A percentile compares a stretch with the other conserved stretches of the same genome.
phyloP scores from a whole-genome alignment of 2,888 invertebrate species.

The Malachius bipustulatus region DNA sequence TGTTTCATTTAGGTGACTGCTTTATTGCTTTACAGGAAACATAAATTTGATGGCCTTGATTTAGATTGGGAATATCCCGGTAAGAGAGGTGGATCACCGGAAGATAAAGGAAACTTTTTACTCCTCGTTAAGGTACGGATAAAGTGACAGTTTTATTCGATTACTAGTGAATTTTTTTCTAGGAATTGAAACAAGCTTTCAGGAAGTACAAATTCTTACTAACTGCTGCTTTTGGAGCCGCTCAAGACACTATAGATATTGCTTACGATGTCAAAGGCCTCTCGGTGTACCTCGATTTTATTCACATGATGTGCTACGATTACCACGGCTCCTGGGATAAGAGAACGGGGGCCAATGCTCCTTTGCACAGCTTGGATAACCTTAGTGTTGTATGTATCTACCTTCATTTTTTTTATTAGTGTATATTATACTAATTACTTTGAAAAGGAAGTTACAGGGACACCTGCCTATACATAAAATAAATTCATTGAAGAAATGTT shows the following conservation, averaged over 20 bases:
- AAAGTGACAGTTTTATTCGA: no score
- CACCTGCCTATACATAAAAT: no score
- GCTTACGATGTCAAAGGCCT: constrained; percentile 67
- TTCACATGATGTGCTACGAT: constrained; percentile 84
- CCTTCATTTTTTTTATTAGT: neutral
- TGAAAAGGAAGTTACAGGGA: no score
- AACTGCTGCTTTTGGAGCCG: constrained; percentile 74
- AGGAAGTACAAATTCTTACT: constrained; percentile 54
- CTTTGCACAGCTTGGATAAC: constrained; percentile 48
- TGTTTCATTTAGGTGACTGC: neutral
- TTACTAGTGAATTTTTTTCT: no score
- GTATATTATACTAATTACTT: no score
- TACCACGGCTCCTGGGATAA: constrained; percentile 79
- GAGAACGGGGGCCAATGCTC: constrained; percentile 66
- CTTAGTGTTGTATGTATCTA: constrained; percentile 53
- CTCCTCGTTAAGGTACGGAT: constrained; percentile 59
- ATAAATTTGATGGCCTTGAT: constrained; percentile 66
- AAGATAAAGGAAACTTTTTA: constrained; percentile 68
- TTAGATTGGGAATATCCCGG: constrained; percentile 81
- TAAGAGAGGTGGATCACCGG: constrained; percentile 58
- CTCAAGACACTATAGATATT: constrained; percentile 58
- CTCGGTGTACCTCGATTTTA: constrained; percentile 53
- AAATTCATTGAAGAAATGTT: no score
- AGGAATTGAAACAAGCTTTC: constrained; percentile 64
- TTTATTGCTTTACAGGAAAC: constrained; percentile 42